Evolutionary conservation across 2,888 invertebrate genomes (phyloP).

Genomic region (Diadegma fenestrale): DNA sequence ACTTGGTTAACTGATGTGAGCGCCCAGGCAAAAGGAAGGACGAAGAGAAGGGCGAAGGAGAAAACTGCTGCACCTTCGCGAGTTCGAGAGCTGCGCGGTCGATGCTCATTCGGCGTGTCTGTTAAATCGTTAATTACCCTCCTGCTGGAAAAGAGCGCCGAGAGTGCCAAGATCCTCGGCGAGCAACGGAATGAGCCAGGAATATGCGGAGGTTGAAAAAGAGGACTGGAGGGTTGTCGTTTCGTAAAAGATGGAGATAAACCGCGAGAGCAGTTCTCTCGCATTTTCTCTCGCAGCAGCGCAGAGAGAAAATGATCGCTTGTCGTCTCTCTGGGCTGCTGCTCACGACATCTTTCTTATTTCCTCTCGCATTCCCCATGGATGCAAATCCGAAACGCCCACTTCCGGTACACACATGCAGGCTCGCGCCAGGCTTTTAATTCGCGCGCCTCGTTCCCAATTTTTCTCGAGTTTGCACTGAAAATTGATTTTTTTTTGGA

Average conservation of each 20-base stretch:
- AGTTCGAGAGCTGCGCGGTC: constrained; percentile 59
- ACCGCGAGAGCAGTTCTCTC: not conserved
- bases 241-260: constrained; percentile 40
- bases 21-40: not conserved
- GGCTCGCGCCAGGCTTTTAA: constrained; percentile 61
- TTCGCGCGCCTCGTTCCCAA: too few species aligned
- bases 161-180: constrained; percentile 20
- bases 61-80: constrained; percentile 62
- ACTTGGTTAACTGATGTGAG: constrained; percentile 78
- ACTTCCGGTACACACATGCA: constrained; percentile 82
- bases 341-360: constrained; percentile 54
- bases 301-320: too few species aligned
- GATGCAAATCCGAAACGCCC: constrained; percentile 79
- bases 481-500: too few species aligned
- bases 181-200: constrained; percentile 45
- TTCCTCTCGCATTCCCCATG: constrained; percentile 31
- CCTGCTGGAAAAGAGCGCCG: constrained; percentile 55
- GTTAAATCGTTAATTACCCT: constrained; percentile 83
- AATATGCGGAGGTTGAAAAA: constrained; percentile 23
- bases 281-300: not conserved
- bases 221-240: constrained; percentile 45
- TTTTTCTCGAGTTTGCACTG: too few species aligned
- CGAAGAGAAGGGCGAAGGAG: constrained; percentile 14
- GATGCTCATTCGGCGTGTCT: constrained; percentile 79
- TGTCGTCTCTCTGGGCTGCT: too few species aligned